Evolutionary conservation across 2,797 vertebrate species (phyloP).

Genomic region (Pampus argenteus): DNA sequence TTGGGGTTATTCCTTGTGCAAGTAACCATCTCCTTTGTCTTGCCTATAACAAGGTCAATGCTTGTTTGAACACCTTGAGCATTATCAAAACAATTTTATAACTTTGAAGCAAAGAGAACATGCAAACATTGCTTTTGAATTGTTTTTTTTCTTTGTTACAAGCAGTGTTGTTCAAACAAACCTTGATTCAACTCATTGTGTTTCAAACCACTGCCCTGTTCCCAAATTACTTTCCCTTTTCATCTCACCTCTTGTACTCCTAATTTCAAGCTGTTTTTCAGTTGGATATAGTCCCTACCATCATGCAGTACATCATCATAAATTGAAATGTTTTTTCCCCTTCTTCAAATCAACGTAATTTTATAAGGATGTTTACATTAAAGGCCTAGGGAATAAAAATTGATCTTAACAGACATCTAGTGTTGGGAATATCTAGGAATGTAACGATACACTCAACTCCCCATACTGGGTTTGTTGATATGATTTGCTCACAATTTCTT

Average conservation of each 20-base stretch:
- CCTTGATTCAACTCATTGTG: constrained; percentile 50
- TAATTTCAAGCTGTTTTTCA: constrained; percentile 64
- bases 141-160: constrained; percentile 18
- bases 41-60: constrained; percentile 32
- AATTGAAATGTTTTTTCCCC: background rate
- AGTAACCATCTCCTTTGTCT: constrained; percentile 41
- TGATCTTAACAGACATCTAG: background rate
- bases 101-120: background rate
- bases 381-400: background rate
- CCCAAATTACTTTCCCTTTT: constrained; percentile 54
- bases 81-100: constrained; percentile 20
- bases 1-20: constrained; percentile 46
- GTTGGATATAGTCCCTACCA: constrained; percentile 20
- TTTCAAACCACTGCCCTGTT: constrained; percentile 42
- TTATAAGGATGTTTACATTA: background rate
- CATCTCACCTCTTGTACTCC: constrained; percentile 56
- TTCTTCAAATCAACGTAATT: background rate
- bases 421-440: constrained; percentile 40
- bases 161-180: constrained; percentile 69
- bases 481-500: no score
- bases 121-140: constrained; percentile 3
- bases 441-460: no score
- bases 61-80: constrained; percentile 69
- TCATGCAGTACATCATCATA: background rate
- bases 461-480: no score